Conservation (phyloP, 2,888 invertebrate species). For the Harpagoxenus sublaevis region DNA sequence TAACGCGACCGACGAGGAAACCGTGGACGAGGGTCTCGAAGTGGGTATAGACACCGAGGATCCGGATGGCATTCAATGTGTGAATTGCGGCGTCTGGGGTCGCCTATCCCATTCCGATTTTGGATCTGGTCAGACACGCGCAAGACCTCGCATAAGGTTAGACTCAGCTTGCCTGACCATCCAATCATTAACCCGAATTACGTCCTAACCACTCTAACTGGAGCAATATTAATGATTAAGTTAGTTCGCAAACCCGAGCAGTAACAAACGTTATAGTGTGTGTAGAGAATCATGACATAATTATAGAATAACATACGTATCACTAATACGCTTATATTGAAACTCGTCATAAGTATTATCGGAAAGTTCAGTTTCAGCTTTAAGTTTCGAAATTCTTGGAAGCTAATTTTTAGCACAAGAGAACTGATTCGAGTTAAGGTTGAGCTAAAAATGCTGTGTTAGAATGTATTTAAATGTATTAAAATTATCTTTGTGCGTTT, state of each 20-base stretch:
- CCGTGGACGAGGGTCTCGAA: constrained; percentile 73
- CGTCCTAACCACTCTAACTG: constrained; percentile 23
- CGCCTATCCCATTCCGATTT: constrained; percentile 43
- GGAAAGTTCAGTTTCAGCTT: neutral
- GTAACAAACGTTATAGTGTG: neutral
- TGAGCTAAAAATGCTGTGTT: neutral
- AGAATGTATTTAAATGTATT: neutral
- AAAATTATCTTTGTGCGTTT: neutral
- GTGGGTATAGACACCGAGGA: constrained; percentile 67
- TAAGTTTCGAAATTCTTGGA: neutral
- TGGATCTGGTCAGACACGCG: constrained; percentile 34
- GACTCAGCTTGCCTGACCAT: constrained; percentile 49
- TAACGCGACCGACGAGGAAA: constrained; percentile 75
- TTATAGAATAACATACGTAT: neutral
- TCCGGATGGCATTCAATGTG: constrained; percentile 80
- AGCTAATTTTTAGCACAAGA: neutral
- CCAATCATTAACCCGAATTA: constrained; percentile 61
- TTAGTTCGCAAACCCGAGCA: constrained; percentile 25
- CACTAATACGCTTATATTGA: neutral
- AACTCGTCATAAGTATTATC: neutral
- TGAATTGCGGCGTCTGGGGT: constrained; percentile 79
- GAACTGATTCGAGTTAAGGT: neutral
- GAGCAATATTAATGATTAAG: constrained; percentile 45
- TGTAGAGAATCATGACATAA: neutral
- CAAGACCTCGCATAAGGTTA: constrained; percentile 60